These are phyloP conservation scores for Zeuzera pyrina DNA, from an alignment of 2,888 invertebrate species.

Conservation along the genomic window DNA sequence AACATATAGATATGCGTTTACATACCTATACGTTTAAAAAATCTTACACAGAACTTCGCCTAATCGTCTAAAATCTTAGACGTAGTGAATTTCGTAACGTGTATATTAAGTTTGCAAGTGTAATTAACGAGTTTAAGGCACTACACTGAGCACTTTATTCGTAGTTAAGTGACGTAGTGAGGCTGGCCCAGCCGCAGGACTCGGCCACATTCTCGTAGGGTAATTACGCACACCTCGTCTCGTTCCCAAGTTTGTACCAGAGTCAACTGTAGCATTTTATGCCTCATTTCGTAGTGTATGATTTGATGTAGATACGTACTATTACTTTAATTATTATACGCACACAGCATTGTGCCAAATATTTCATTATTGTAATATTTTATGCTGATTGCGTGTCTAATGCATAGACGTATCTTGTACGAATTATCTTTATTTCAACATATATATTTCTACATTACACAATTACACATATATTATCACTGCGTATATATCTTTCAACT, in stretches of 20 bases:
- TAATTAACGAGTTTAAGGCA: constrained; percentile 60
- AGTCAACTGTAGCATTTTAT: constrained; percentile 61
- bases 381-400: too few species aligned
- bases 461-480: too few species aligned
- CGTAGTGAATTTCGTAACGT: constrained; percentile 32
- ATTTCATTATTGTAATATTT: too few species aligned
- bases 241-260: constrained; percentile 62
- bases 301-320: constrained; percentile 53
- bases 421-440: too few species aligned
- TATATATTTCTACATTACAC: too few species aligned
- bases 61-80: too few species aligned
- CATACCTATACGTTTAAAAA: too few species aligned
- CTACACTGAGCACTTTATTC: constrained; percentile 54
- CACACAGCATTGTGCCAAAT: too few species aligned
- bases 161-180: constrained; percentile 47
- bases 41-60: too few species aligned
- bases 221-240: constrained; percentile 62
- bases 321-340: constrained; percentile 62
- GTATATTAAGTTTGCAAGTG: constrained; percentile 48
- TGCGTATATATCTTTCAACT: too few species aligned
- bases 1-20: too few species aligned
- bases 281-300: constrained; percentile 64
- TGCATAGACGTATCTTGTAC: too few species aligned
- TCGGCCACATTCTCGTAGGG: constrained; percentile 63
- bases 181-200: constrained; percentile 35